Base-by-base conservation (phyloP, 1,140 invertebrate species). In the Habropoda laboriosa region DNA sequence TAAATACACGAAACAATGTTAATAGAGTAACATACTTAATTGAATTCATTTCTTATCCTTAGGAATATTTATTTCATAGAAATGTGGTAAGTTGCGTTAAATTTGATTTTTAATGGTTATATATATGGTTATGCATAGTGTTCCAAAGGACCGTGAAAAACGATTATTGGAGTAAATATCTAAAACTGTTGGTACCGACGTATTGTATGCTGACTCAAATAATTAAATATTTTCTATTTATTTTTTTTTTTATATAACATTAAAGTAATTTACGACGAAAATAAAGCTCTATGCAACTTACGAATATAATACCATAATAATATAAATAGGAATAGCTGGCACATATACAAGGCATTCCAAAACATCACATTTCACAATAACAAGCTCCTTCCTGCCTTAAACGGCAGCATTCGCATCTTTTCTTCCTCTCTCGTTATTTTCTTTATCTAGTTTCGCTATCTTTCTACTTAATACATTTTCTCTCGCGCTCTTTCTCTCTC, bases 251-350 rank as follows among this genome's bases (percentile, higher is more conserved):
- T 27, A 57, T 53, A 55, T 73, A 63, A 71, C 49, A 47, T 74
- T 27, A 61, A 80, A 80, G 51, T 42, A 78, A 66, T 51, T 47
- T 70, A 71, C 63, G 21, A 27, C 68, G 45, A 84, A 72, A 85
- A 74, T 79, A 81, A 83, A 80, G 57, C 60, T 71, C 70, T 66
- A 79, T 61, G 51, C 49, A 68, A 82, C 71, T 87, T 86, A 80
- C 64, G 66, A 78, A 86, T 87, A 83, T 80, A 85, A 89, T 88
- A 83, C 67, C 83, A 72, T 83, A 89, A 90, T 85, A 87, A 89
- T 90, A 86, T 85, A 89, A 90, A 90, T 91, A 91, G 88, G 87
- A 90, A 90, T 87, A 89, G 81, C 91, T 91, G 89, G 90, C 91
- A 91, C 88, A 88, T 91, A 86, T 90, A 91, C 89, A 92, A 92